Base-by-base conservation (phyloP, 2,888 invertebrate genomes). In the Beris chalybata region DNA sequence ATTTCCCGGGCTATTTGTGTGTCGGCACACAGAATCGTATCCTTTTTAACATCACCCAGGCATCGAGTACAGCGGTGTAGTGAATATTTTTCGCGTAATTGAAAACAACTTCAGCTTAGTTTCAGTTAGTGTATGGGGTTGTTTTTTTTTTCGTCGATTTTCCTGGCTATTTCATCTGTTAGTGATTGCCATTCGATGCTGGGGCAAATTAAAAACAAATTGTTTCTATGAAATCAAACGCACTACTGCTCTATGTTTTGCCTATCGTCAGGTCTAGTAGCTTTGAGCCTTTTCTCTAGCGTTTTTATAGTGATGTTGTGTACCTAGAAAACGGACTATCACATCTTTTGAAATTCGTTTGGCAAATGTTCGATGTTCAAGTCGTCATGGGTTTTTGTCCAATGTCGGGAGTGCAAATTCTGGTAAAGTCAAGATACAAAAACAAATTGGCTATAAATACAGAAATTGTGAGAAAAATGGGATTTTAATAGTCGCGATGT, bases 171-270 rank as follows among this genome's bases (percentile, higher is more conserved):
- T 15, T 48, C 22, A 22, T 22, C 48, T 48, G 48, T 22, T 48
- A 15, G 15, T 48, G 48, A 48, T 48, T 48, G 48, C 48, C 48
- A 48, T 12, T 48, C 15, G 22, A 48, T 3, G 48, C 38, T 38
- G 38, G 48, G 13, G 48, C 13, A 48, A 48, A 48, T 48, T 48
- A 48, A 48, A 48, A 48, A 48, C 12, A 48, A 48, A 48, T 48
- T 48, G 48, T 48, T 48, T 48, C 48, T 22, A 48, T 48, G 48
- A 48, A 15, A 48, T 48, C 48, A 48, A 48, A 48, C 48, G 48
- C 22, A 48, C 48, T 13, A 38, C 9, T 12, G 38, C 38, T 38
- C 9, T 38, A 38, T 38, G 9, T 38, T 15, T 11, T 48, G 48
- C 15, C 48, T 12, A 48, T 22, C 48, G 12, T 22, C 6, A 48